Conservation (phyloP, 64 coral and sea anemone species). For the Dendrophyllia cribrosa region DNA sequence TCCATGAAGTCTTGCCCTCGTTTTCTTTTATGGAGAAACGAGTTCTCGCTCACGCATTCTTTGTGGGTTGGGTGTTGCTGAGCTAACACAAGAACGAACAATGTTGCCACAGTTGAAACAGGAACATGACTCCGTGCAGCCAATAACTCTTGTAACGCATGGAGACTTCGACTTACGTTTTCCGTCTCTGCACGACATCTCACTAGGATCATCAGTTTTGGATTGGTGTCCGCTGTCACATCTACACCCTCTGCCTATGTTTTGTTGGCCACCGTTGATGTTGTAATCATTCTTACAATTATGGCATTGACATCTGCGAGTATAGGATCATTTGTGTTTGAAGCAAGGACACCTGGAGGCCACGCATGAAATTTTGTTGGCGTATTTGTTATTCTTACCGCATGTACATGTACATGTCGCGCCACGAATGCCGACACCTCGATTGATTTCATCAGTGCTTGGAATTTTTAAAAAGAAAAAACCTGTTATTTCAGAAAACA, state of each 20-base stretch:
- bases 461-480: too few species aligned
- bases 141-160: conserved; percentile 32
- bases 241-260: conserved; percentile 21
- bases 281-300: conserved; percentile 31
- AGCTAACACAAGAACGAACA: background rate
- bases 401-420: conserved; percentile 23
- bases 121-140: conserved; percentile 12
- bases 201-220: background rate
- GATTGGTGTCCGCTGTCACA: background rate
- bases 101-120: conserved; percentile 48
- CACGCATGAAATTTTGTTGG: background rate
- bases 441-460: too few species aligned
- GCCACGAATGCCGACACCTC: background rate
- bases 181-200: conserved; percentile 30
- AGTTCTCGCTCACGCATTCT: conserved; percentile 5
- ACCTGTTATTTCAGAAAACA: too few species aligned
- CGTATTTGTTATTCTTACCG: conserved; percentile 48
- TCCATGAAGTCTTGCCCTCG: conserved; percentile 25
- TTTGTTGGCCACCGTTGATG: background rate
- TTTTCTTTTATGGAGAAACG: conserved; percentile 57
- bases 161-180: conserved; percentile 41
- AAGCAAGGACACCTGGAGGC: conserved; percentile 17
- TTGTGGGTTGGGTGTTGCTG: background rate
- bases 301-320: conserved; percentile 20
- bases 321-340: background rate